Evolutionary conservation across 2,888 invertebrate genomes (phyloP).

Genomic region (Acrobasis repandana): DNA sequence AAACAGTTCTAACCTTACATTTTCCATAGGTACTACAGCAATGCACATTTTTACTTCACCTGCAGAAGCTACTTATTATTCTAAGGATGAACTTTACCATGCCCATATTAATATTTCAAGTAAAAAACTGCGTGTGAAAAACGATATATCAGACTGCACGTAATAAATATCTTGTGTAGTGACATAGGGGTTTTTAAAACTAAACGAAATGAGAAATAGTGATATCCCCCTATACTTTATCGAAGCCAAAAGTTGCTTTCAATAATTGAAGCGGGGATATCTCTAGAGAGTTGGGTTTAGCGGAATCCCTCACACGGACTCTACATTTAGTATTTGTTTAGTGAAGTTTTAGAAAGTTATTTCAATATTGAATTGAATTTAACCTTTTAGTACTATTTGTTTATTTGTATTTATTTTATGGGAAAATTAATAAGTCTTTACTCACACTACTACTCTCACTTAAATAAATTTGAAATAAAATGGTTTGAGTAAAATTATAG

Average conservation of each 20-base stretch:
- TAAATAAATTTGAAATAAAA: too few species aligned
- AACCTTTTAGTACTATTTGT: not conserved
- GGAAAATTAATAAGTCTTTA: too few species aligned
- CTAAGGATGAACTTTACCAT: conserved; percentile 17
- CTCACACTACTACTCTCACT: too few species aligned
- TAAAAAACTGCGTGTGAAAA: conserved; percentile 21
- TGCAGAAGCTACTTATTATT: conserved; percentile 4
- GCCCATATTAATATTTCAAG: conserved; percentile 3
- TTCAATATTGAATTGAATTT: conserved; percentile 5
- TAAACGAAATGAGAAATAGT: conserved; percentile 71
- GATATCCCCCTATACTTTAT: conserved; percentile 72
- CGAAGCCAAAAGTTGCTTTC: conserved; percentile 77
- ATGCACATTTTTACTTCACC: not conserved
- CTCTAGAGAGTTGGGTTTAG: conserved; percentile 69
- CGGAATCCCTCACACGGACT: conserved; percentile 46
- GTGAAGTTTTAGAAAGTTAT: conserved; percentile 14
- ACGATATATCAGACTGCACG: conserved; percentile 30
- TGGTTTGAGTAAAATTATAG: too few species aligned
- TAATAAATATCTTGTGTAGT: conserved; percentile 34
- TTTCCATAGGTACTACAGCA: not conserved
- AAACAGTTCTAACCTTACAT: too few species aligned
- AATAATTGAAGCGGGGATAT: conserved; percentile 76
- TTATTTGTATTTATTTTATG: too few species aligned
- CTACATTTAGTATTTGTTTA: conserved; percentile 30
- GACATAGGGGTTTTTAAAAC: conserved; percentile 61